These are phyloP conservation scores for Peromyscus melanophrys DNA, from an alignment of 2,797 vertebrate genomes.

Conservation along the genomic window DNA sequence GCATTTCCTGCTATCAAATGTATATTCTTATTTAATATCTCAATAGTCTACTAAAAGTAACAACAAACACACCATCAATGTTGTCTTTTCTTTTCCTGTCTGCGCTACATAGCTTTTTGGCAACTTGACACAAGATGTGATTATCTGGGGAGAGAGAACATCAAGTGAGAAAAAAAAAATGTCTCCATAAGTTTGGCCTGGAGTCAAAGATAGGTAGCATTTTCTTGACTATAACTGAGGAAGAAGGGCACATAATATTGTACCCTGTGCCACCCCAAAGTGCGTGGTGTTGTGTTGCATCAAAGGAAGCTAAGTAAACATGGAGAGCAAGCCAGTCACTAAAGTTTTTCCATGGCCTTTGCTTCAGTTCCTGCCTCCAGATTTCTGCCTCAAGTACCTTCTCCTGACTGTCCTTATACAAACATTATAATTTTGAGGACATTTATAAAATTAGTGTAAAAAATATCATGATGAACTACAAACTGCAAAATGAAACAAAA, in stretches of 20 bases:
- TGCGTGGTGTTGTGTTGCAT: too few species aligned
- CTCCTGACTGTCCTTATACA: not conserved
- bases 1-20: not conserved
- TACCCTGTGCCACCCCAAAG: not conserved
- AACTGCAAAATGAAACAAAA: not conserved
- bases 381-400: too few species aligned
- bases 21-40: not conserved
- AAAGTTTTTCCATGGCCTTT: not conserved
- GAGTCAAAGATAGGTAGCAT: not conserved
- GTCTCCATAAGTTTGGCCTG: too few species aligned
- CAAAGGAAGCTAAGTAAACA: not conserved
- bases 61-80: not conserved
- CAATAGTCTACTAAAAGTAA: not conserved
- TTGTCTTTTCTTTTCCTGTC: not conserved
- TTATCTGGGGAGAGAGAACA: not conserved
- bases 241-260: not conserved
- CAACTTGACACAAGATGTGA: not conserved
- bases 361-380: not conserved
- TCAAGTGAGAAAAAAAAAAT: too few species aligned
- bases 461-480: not conserved
- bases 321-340: not conserved
- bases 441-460: not conserved
- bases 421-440: not conserved
- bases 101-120: not conserved
- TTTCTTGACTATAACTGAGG: not conserved